Evolutionary conservation across 2,888 invertebrate genomes (phyloP).

Genomic region (Euplexia lucipara): DNA sequence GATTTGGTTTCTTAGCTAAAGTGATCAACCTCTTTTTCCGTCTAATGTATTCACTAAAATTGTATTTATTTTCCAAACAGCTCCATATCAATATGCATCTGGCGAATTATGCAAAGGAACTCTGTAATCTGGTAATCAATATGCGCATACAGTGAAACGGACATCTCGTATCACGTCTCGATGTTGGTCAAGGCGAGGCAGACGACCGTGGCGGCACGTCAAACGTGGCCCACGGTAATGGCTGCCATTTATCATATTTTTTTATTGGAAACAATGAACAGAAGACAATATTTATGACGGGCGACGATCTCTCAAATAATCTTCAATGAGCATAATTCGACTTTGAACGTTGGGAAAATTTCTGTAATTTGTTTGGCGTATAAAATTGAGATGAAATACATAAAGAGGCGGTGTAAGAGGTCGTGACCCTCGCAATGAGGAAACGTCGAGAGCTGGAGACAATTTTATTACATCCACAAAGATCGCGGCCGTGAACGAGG

Average conservation of each 20-base stretch:
- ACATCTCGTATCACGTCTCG: conserved; percentile 78
- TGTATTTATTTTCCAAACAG: conserved; percentile 19
- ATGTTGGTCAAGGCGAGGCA: conserved; percentile 89
- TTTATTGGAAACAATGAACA: conserved; percentile 80
- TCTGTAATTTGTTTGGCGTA: conserved; percentile 54
- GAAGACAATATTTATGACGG: conserved; percentile 67
- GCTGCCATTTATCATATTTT: conserved; percentile 81
- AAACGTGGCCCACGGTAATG: conserved; percentile 79
- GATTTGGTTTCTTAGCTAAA: neutral
- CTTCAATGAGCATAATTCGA: conserved; percentile 63
- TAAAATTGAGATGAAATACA: conserved; percentile 62
- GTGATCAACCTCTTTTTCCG: neutral
- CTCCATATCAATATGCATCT: conserved; percentile 48
- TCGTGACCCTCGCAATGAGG: conserved; percentile 64
- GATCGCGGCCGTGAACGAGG: conserved; percentile 58
- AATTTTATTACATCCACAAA: conserved; percentile 62
- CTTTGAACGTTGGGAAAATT: conserved; percentile 56
- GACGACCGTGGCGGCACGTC: conserved; percentile 87
- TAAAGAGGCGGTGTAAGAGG: conserved; percentile 59
- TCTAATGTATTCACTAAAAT: conserved; percentile 20
- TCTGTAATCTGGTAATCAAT: conserved; percentile 77
- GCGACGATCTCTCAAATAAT: conserved; percentile 62
- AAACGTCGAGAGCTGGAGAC: conserved; percentile 58
- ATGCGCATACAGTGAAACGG: conserved; percentile 76
- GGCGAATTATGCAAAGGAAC: conserved; percentile 71